A percentile compares a stretch with the other conserved stretches of the same genome.
Conservation (phyloP, 2,888 invertebrate species). For the Pinctada fucata region DNA sequence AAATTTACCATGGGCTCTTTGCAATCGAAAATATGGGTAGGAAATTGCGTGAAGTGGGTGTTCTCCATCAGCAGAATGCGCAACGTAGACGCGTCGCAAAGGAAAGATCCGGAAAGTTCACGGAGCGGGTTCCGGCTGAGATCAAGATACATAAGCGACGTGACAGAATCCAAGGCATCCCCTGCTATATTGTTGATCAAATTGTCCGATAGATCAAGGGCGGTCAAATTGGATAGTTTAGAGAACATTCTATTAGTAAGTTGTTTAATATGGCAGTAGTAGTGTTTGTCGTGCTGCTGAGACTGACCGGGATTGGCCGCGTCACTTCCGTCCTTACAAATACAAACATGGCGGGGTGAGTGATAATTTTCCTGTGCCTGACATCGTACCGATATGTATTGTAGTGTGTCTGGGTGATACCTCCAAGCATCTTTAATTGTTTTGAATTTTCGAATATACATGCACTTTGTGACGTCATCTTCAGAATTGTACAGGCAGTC, state of each 20-base stretch:
- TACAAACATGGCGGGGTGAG: slow-evolving; percentile 23
- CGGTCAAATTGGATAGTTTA: slow-evolving; percentile 16
- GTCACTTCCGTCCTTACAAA: slow-evolving; percentile 38
- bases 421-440: slow-evolving; percentile 26
- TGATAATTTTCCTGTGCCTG: slow-evolving; percentile 33
- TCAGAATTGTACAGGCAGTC: slow-evolving; percentile 25
- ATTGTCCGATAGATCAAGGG: slow-evolving; percentile 34
- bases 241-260: slow-evolving; percentile 27
- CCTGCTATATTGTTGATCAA: slow-evolving; percentile 17
- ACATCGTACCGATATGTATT: slow-evolving; percentile 34
- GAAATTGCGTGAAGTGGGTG: slow-evolving; percentile 21
- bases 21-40: slow-evolving; percentile 28
- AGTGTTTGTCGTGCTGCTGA: slow-evolving; percentile 29
- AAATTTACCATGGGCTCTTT: slow-evolving; percentile 6
- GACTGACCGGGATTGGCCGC: slow-evolving; percentile 34
- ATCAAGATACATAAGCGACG: slow-evolving; percentile 22
- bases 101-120: slow-evolving; percentile 14
- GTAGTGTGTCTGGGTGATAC: slow-evolving; percentile 19
- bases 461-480: slow-evolving; percentile 27
- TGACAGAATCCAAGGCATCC: slow-evolving; percentile 14
- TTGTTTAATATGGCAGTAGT: slow-evolving; percentile 32
- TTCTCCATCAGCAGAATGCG: slow-evolving; percentile 28
- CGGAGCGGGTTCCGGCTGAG: slow-evolving; percentile 28
- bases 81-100: slow-evolving; percentile 26
- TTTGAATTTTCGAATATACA: slow-evolving; percentile 30